These are phyloP conservation scores for Sarcophaga subvicina DNA, from an alignment of 2,888 invertebrate genomes.

Conservation along the genomic window DNA sequence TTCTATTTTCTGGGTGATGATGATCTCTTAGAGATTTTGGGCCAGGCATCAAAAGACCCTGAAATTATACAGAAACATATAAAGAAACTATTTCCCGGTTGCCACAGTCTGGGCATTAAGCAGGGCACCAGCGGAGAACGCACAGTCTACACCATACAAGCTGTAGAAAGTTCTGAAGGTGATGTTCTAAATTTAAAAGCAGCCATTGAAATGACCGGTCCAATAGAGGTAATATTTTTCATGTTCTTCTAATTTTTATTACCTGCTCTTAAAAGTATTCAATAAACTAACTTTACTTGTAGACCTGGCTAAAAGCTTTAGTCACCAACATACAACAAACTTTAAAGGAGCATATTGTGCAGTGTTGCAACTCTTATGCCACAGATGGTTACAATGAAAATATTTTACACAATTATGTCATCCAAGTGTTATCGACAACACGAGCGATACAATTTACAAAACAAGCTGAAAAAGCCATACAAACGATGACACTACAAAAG, in stretches of 20 bases:
- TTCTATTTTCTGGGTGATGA: constrained; percentile 99
- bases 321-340: constrained; percentile 92
- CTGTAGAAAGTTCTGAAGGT: constrained; percentile 83
- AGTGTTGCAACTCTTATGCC: constrained; percentile 82
- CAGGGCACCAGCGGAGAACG: constrained; percentile 64
- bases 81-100: constrained; percentile 97
- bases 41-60: constrained; percentile 92
- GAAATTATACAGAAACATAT: constrained; percentile 96
- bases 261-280: not conserved
- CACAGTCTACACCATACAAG: constrained; percentile 79
- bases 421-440: constrained; percentile 92
- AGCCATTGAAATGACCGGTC: constrained; percentile 78
- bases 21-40: constrained; percentile 96
- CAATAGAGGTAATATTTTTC: constrained; percentile 76
- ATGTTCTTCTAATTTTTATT: not conserved
- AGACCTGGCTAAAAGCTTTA: constrained; percentile 84
- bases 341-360: constrained; percentile 86
- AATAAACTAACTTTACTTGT: not conserved
- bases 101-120: constrained; percentile 88
- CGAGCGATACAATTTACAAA: constrained; percentile 93
- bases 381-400: constrained; percentile 80
- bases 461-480: constrained; percentile 91
- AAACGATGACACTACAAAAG: constrained; percentile 84
- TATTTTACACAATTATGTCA: constrained; percentile 81
- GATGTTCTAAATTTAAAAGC: constrained; percentile 76